A percentile compares a stretch with the other conserved stretches of the same genome.
These are phyloP conservation scores for Hippocampus abdominalis DNA, from an alignment of 2,113 vertebrate genomes.

Conservation along the genomic window DNA sequence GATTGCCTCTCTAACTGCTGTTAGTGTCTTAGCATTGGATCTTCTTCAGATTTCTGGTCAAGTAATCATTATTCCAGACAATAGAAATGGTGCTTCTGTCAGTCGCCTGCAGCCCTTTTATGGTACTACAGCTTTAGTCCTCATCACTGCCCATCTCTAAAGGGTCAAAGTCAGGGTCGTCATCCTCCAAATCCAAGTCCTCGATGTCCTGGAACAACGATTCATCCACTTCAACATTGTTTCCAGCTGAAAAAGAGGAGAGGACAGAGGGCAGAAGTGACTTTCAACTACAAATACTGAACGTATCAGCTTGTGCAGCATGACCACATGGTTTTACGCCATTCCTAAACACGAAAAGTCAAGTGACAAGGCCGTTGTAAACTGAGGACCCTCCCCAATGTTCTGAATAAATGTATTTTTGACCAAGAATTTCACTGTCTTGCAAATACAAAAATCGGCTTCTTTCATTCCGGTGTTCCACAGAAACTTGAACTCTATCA, in stretches of 20 bases:
- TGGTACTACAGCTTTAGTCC: conserved; percentile 49
- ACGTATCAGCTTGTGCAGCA: too few relatives aligned
- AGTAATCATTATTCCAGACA: neutral
- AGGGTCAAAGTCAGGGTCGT: conserved; percentile 89
- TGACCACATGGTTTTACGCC: too few relatives aligned
- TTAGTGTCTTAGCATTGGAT: conserved; percentile 17
- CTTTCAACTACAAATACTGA: neutral
- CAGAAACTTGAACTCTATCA: neutral
- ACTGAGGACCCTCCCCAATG: too few relatives aligned
- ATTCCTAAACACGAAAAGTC: too few relatives aligned
- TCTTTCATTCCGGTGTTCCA: neutral
- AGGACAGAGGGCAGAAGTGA: neutral
- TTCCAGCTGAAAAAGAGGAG: conserved; percentile 76
- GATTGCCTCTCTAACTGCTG: neutral
- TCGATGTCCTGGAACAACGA: conserved; percentile 98
- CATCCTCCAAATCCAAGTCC: conserved; percentile 91
- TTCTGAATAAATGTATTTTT: too few relatives aligned
- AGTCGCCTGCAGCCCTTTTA: neutral
- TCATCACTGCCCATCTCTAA: conserved; percentile 85
- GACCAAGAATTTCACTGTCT: too few relatives aligned
- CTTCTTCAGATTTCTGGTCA: conserved; percentile 8
- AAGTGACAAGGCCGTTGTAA: too few relatives aligned
- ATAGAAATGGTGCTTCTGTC: neutral
- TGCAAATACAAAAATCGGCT: too few relatives aligned
- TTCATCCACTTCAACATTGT: conserved; percentile 95